Percentiles rank a stretch among this genome's conserved stretches.
Conservation (phyloP, 2,888 invertebrate genomes). For the Drepanosiphum platanoidis region DNA sequence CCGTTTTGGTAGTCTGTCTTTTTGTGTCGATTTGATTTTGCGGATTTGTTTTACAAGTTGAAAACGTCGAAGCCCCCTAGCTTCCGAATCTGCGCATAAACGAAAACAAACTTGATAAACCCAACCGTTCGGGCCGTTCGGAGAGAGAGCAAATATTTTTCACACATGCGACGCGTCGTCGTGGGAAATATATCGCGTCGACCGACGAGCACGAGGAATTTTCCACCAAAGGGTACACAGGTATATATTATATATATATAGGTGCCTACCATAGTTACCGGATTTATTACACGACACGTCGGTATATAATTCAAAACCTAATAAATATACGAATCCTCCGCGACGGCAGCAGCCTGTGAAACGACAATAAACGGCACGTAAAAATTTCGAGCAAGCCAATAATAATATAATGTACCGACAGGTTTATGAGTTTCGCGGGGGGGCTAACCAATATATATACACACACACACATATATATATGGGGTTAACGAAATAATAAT, state of each 20-base stretch:
- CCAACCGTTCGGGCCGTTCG: too few species aligned
- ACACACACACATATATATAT: too few species aligned
- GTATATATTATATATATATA: too few species aligned
- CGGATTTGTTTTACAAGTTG: too few species aligned
- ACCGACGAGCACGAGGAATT: background rate
- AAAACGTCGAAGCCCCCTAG: too few species aligned
- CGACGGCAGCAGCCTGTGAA: too few species aligned
- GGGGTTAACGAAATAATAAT: conserved; percentile 56
- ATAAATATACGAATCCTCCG: conserved; percentile 54
- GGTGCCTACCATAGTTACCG: conserved; percentile 10
- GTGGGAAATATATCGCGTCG: conserved; percentile 26
- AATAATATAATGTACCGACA: conserved; percentile 61
- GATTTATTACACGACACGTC: conserved; percentile 49
- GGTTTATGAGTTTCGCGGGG: conserved; percentile 52
- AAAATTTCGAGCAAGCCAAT: conserved; percentile 45
- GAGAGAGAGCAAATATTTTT: background rate
- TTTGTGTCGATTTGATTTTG: too few species aligned
- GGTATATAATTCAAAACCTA: conserved; percentile 40
- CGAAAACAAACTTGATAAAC: too few species aligned
- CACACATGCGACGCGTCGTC: background rate
- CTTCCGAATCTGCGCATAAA: too few species aligned
- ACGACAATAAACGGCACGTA: conserved; percentile 42
- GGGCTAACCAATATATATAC: background rate
- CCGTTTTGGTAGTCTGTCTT: too few species aligned
- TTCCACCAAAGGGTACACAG: conserved; percentile 52